These are phyloP conservation scores for Gopherus flavomarginatus DNA, from an alignment of 2,113 vertebrate species.

Conservation along the genomic window DNA sequence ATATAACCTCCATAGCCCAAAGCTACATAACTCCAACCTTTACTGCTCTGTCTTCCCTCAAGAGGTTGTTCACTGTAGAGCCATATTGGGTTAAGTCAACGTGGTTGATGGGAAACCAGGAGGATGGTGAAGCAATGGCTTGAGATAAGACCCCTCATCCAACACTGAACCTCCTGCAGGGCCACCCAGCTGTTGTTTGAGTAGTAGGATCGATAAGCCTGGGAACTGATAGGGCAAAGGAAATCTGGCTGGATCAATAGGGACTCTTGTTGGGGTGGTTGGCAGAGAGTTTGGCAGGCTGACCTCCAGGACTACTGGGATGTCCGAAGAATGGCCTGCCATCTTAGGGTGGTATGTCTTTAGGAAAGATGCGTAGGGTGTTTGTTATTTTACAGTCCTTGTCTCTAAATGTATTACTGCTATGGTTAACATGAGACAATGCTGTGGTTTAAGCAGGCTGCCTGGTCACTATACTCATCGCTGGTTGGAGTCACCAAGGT, in stretches of 20 bases:
- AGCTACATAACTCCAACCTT: neutral
- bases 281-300: neutral
- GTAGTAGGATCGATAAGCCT: neutral
- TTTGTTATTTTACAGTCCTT: neutral
- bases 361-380: neutral
- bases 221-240: constrained; percentile 14
- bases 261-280: neutral
- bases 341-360: neutral
- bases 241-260: neutral
- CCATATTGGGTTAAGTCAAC: too few relatives aligned
- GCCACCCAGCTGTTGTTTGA: neutral
- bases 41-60: neutral
- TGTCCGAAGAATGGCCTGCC: neutral
- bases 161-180: neutral
- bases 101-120: too few relatives aligned
- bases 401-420: neutral
- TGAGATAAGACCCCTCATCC: too few relatives aligned
- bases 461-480: neutral
- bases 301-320: neutral
- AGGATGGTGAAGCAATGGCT: too few relatives aligned
- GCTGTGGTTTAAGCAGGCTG: neutral
- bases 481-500: neutral
- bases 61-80: neutral
- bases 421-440: neutral
- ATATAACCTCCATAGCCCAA: too few relatives aligned